Evolutionary conservation across 2,113 vertebrate genomes (phyloP).

Genomic region (Dolichotis patagonum): DNA sequence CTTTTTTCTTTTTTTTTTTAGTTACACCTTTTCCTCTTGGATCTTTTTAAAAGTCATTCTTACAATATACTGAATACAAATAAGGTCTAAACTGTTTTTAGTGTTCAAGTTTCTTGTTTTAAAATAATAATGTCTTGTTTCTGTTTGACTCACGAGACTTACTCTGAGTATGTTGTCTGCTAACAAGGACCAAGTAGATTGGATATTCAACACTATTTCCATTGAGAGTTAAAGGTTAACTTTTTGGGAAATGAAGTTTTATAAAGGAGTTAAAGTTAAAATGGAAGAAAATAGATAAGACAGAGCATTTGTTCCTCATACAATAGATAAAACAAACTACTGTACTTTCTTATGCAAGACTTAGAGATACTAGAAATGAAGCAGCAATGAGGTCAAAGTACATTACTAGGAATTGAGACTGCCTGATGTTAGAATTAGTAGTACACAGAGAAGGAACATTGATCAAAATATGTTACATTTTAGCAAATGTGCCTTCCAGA

Average conservation of each 20-base stretch:
- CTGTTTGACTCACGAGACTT: not conserved
- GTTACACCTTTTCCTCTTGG: not conserved
- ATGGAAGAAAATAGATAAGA: not conserved
- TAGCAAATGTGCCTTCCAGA: not conserved
- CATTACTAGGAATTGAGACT: too few relatives aligned
- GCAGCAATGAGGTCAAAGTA: not conserved
- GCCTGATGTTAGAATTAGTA: not conserved
- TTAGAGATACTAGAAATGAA: not conserved
- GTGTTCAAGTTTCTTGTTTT: not conserved
- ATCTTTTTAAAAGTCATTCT: slow-evolving; percentile 15
- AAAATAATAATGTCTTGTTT: not conserved
- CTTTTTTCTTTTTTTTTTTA: not conserved
- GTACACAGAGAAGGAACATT: not conserved
- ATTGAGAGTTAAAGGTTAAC: not conserved
- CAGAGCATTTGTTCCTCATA: not conserved
- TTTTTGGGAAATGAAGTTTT: not conserved
- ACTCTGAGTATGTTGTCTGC: too few relatives aligned
- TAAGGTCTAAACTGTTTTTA: not conserved
- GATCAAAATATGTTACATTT: not conserved
- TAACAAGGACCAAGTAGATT: fast-evolving
- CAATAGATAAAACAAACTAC: not conserved
- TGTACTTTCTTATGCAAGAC: not conserved
- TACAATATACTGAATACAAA: not conserved
- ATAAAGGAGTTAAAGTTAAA: not conserved
- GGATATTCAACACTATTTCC: not conserved